These are phyloP conservation scores for Ceratosolen solmsi DNA, from an alignment of 1,140 invertebrate species.

Conservation along the genomic window DNA sequence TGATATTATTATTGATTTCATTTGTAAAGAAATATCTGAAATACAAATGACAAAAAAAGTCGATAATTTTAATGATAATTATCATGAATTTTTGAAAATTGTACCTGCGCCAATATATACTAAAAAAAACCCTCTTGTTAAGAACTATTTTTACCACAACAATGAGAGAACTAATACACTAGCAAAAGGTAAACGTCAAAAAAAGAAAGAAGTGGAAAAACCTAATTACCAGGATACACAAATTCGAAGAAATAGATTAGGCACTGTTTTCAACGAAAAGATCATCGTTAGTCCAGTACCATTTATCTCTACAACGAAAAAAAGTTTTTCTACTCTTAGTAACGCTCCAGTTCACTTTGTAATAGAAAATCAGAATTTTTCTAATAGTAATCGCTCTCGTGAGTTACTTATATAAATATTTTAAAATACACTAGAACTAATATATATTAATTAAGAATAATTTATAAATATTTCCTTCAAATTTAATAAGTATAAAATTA, in stretches of 20 bases:
- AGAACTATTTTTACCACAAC: constrained; percentile 41
- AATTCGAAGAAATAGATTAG: constrained; percentile 62
- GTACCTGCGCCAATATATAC: constrained; percentile 58
- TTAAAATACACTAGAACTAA: neutral
- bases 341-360: constrained; percentile 66
- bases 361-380: constrained; percentile 4
- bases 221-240: constrained; percentile 47
- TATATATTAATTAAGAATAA: neutral
- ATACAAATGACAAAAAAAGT: constrained; percentile 49
- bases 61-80: constrained; percentile 56
- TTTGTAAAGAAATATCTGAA: constrained; percentile 59
- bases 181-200: neutral
- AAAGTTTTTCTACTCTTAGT: constrained; percentile 70
- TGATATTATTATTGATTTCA: constrained; percentile 62
- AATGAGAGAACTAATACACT: constrained; percentile 20
- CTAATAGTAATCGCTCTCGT: neutral
- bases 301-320: constrained; percentile 65
- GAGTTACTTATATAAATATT: neutral
- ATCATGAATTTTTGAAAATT: constrained; percentile 62
- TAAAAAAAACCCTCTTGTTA: no score
- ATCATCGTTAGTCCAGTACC: constrained; percentile 70
- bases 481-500: neutral
- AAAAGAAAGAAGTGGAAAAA: constrained; percentile 40
- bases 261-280: constrained; percentile 69
- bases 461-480: neutral